Percentiles rank a stretch among this genome's conserved stretches.
These are phyloP conservation scores for Erpobdella octoculata DNA, from an alignment of 2,888 invertebrate genomes.

Conservation along the genomic window DNA sequence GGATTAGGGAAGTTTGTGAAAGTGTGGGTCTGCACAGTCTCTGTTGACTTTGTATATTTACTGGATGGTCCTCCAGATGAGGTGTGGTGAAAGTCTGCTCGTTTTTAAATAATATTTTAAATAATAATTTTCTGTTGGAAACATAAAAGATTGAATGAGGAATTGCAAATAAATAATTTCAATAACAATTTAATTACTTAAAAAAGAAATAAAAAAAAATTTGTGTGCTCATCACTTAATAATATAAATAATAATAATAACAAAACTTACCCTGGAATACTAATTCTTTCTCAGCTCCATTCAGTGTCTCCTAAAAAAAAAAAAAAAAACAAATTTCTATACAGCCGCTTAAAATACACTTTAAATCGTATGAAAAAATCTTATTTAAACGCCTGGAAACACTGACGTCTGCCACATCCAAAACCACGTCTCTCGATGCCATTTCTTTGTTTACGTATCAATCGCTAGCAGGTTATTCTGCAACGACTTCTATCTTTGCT, in stretches of 20 bases:
- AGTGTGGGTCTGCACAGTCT: conserved; percentile 43
- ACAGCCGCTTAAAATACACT: background rate
- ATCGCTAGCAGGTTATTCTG: no score
- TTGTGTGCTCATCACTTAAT: no score
- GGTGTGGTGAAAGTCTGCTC: no score
- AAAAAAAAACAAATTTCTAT: background rate
- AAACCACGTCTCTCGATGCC: conserved; percentile 26
- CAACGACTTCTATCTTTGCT: no score
- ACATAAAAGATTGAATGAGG: background rate
- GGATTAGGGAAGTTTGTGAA: conserved; percentile 48
- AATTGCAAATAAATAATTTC: background rate
- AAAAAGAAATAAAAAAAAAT: background rate
- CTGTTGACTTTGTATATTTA: no score
- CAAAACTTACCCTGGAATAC: conserved; percentile 30
- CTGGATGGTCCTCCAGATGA: no score
- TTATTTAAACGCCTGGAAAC: background rate
- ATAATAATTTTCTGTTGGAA: no score
- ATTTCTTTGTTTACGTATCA: conserved; percentile 27
- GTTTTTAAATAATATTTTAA: no score
- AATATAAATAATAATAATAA: background rate
- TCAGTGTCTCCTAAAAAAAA: conserved; percentile 5
- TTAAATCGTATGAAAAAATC: background rate
- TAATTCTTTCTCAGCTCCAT: conserved; percentile 23
- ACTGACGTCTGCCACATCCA: conserved; percentile 24
- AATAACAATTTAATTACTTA: background rate